phyloP scores from a whole-genome alignment of 1,140 invertebrate genomes.

The Drosophila virilis region DNA sequence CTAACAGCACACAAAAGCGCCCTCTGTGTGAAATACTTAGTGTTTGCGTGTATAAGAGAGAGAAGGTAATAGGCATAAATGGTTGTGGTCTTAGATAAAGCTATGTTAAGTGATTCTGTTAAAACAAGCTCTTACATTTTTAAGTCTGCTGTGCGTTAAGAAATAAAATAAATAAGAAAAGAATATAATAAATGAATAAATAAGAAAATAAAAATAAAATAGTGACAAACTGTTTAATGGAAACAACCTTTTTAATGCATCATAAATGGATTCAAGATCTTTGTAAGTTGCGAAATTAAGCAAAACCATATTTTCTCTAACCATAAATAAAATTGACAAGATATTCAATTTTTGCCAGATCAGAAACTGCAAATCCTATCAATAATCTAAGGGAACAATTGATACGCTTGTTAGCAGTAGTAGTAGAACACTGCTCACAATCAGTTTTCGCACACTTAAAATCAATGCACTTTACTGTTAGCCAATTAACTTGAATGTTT shows the following conservation, averaged over 20 bases:
- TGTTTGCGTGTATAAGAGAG: background rate
- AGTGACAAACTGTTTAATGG: too few relatives aligned
- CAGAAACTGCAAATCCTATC: too few relatives aligned
- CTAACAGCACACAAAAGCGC: background rate
- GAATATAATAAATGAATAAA: background rate
- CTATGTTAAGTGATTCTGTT: background rate
- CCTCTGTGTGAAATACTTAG: background rate
- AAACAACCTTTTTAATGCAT: too few relatives aligned
- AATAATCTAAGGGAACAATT: too few relatives aligned
- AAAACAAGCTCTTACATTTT: background rate
- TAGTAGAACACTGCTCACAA: background rate
- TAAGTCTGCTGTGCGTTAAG: background rate
- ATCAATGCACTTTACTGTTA: background rate
- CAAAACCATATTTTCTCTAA: too few relatives aligned
- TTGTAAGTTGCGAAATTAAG: too few relatives aligned
- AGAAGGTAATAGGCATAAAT: slow-evolving; percentile 9
- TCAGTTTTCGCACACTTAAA: background rate
- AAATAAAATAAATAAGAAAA: background rate
- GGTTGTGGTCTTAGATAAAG: slow-evolving; percentile 8
- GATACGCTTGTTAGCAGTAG: too few relatives aligned
- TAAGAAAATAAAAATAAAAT: background rate
- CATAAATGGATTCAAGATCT: too few relatives aligned
- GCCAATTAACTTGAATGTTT: slow-evolving; percentile 23
- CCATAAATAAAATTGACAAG: too few relatives aligned
- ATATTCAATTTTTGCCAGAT: too few relatives aligned